Conservation (phyloP, 2,797 vertebrate species). For the Paramormyrops hopkinsi region DNA sequence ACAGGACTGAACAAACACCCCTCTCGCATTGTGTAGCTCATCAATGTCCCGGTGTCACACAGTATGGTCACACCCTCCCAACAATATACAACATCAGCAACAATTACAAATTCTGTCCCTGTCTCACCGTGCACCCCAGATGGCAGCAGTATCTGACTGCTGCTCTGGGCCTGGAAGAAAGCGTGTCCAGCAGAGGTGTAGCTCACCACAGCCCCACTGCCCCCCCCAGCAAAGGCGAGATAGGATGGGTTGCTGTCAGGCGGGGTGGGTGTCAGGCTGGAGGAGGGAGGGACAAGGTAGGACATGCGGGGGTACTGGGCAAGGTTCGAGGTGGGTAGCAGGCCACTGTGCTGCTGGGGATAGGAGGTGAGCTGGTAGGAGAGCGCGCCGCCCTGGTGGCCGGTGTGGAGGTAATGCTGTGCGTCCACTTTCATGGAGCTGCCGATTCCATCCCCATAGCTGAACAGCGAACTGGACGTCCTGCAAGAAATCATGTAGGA, state of each 20-base stretch:
- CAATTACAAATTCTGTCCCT: not conserved
- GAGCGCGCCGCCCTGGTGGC: slow-evolving; percentile 52
- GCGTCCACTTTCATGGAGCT: slow-evolving; percentile 48
- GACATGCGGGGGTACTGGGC: slow-evolving; percentile 55
- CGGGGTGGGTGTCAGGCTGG: slow-evolving; percentile 59
- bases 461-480: slow-evolving; percentile 39
- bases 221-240: slow-evolving; percentile 54
- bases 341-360: slow-evolving; percentile 37
- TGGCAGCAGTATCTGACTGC: slow-evolving; percentile 65
- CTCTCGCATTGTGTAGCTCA: not conserved
- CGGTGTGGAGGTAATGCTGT: slow-evolving; percentile 48
- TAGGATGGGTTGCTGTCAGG: slow-evolving; percentile 58
- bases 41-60: not conserved
- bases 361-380: slow-evolving; percentile 61
- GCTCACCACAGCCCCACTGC: slow-evolving; percentile 49
- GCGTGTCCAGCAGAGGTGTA: slow-evolving; percentile 54
- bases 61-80: not conserved
- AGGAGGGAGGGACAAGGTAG: slow-evolving; percentile 59
- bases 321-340: slow-evolving; percentile 32
- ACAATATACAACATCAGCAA: not conserved
- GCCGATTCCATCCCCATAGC: slow-evolving; percentile 50
- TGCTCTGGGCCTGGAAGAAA: slow-evolving; percentile 58
- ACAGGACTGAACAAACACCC: slow-evolving; percentile 20
- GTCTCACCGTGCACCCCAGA: slow-evolving; percentile 58
- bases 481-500: slow-evolving; percentile 24